Conservation (phyloP, 2,888 invertebrate species). For the Dasysyrphus albostriatus region DNA sequence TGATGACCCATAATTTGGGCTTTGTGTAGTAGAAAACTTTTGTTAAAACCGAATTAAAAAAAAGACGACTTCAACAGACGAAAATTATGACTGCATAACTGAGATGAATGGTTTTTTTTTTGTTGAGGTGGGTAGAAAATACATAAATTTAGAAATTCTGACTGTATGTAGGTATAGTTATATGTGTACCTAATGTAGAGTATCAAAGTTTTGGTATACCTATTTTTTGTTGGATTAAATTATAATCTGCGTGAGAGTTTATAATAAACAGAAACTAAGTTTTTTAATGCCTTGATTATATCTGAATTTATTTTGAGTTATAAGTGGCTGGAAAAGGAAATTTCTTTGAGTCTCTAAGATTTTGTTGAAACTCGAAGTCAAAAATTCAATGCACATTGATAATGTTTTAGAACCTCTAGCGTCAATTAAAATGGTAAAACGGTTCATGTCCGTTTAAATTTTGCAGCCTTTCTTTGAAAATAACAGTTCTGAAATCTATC, state of each 20-base stretch:
- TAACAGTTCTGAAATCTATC: no score
- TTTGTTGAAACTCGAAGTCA: no score
- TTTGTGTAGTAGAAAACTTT: constrained; percentile 43
- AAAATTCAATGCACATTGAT: no score
- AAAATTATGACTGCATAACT: constrained; percentile 58
- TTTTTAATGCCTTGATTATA: background rate
- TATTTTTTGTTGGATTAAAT: background rate
- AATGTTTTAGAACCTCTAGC: no score
- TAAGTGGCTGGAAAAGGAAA: background rate
- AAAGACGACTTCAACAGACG: constrained; percentile 3
- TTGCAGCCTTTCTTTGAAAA: no score
- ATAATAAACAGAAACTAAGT: background rate
- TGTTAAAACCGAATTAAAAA: background rate
- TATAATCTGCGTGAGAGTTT: constrained; percentile 24
- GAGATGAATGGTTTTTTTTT: constrained; percentile 46
- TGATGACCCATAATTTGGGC: constrained; percentile 72
- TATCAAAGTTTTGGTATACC: constrained; percentile 1
- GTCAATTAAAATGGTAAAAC: no score
- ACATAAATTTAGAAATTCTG: constrained; percentile 22
- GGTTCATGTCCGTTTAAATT: no score
- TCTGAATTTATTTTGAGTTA: background rate
- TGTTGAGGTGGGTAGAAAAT: background rate
- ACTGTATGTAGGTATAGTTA: background rate
- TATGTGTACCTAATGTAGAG: no score
- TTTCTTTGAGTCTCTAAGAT: background rate